Evolutionary conservation across 2,888 invertebrate genomes (phyloP).

Genomic region (Caenorhabditis afra): DNA sequence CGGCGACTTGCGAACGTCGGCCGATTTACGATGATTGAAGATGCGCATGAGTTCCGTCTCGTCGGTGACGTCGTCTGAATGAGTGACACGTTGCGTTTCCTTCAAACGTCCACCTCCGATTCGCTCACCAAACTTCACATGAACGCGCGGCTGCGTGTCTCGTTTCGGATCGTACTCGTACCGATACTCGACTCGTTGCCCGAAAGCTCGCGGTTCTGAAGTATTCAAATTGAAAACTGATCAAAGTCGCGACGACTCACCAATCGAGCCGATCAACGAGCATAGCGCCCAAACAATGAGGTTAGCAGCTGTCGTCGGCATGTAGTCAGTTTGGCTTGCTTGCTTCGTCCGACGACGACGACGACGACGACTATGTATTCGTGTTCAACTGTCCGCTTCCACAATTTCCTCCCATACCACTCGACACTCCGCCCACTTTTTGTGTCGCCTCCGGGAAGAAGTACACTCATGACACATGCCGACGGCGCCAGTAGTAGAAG

Average conservation of each 20-base stretch:
- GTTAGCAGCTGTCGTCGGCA: slow-evolving; percentile 9
- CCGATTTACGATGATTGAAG: slow-evolving; percentile 56
- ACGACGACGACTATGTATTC: no score
- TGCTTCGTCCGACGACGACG: no score
- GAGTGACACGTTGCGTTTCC: not conserved
- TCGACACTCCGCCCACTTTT: slow-evolving; percentile 45
- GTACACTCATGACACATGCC: no score
- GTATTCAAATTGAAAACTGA: not conserved
- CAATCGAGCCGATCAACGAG: slow-evolving; percentile 10
- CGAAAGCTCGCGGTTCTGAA: slow-evolving; percentile 59
- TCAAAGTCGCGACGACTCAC: not conserved
- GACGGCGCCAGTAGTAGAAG: no score
- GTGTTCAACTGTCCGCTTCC: slow-evolving; percentile 34
- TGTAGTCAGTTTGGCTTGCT: slow-evolving; percentile 14
- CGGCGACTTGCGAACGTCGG: slow-evolving; percentile 62
- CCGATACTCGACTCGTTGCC: slow-evolving; percentile 64
- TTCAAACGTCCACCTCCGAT: no score
- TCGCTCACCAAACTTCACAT: slow-evolving; percentile 61
- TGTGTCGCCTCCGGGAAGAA: not conserved
- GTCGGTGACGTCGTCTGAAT: slow-evolving; percentile 52
- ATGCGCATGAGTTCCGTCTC: slow-evolving; percentile 53
- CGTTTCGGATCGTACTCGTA: slow-evolving; percentile 67
- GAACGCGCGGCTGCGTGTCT: slow-evolving; percentile 58
- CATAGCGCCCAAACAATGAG: slow-evolving; percentile 13
- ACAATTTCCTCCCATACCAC: not conserved